Percentiles rank a stretch among this genome's conserved stretches.
Conservation (phyloP, 2,113 vertebrate species). For the Ceyx margarethae region DNA sequence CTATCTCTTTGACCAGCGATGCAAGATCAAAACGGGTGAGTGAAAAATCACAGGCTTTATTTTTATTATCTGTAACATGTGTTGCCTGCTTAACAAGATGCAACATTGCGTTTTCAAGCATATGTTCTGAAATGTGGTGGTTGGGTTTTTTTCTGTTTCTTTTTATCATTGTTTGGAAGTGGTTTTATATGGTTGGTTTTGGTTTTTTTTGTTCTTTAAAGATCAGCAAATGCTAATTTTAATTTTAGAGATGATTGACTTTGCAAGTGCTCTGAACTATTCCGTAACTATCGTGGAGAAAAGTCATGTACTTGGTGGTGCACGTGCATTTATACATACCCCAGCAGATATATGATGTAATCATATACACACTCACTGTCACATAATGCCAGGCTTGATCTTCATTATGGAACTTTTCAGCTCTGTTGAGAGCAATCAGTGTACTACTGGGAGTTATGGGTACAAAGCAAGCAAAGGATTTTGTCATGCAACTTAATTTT, state of each 20-base stretch:
- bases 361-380: neutral
- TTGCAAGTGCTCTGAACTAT: neutral
- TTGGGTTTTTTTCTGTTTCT: neutral
- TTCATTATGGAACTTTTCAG: neutral
- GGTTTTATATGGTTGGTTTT: too few relatives aligned
- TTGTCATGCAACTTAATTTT: neutral
- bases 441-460: neutral
- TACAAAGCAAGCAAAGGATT: neutral
- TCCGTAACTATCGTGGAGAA: neutral
- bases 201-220: neutral
- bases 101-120: neutral
- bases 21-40: constrained; percentile 86
- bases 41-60: neutral
- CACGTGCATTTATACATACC: neutral
- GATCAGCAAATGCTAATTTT: neutral
- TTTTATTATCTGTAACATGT: neutral
- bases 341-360: too few relatives aligned
- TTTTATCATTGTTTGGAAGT: neutral
- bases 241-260: neutral
- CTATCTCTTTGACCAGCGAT: constrained; percentile 76
- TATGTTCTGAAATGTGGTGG: neutral
- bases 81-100: neutral
- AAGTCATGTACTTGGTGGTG: neutral
- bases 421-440: neutral
- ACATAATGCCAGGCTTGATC: neutral